Evolutionary conservation across 2,888 invertebrate genomes (phyloP), one percentile per base, ranked within the genome.

Genomic region (Acronicta leporina): DNA sequence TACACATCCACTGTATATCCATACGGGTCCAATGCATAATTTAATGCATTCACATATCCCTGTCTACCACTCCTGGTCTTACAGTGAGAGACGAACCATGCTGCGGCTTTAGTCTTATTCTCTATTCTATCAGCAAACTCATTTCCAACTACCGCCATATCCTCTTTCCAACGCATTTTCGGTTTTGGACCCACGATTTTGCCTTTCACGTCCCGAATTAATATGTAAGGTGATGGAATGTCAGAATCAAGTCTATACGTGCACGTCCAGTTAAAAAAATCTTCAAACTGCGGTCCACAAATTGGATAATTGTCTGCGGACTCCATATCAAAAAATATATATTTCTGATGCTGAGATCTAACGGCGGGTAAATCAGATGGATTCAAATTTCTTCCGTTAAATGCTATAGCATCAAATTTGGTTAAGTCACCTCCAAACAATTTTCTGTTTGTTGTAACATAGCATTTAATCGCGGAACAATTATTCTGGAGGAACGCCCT

Each of bases 71-170:
- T 92, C 59, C 82, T 85, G 30, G 83, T 86, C 0, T 48, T 63
- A 62, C 94, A 94, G 45, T 92, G 78, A 0, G 94, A 93, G 0
- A 92, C 93, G 50, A 94, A 92, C 94, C 93, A 94, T n/a, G 92
- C 94, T 0, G 85, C 92, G 0, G 90, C 88, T 70, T 88, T 92
- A 0, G 77, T 88, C 72, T 93, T 94, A 59, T 87, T 90, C 11
- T 59, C 64, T 40, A 88, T 59, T 60, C 62, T 83, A n/a, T 74
- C 61, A 16, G 73, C 59, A 13, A 85, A 65, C 16, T 84, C 76
- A 2, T 85, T 80, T 13, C 83, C 78, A 1, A 81, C 61, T 14
- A 75, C 70, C 3, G 63, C 40, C 83, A 88, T 86, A 14, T 86
- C 57, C 14, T 33, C 40, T 35, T 46, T 54, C 77, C 77, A 77